Percentiles rank a stretch among this genome's conserved stretches.
These are phyloP conservation scores for Mya arenaria DNA, from an alignment of 1,140 invertebrate genomes.

Conservation along the genomic window DNA sequence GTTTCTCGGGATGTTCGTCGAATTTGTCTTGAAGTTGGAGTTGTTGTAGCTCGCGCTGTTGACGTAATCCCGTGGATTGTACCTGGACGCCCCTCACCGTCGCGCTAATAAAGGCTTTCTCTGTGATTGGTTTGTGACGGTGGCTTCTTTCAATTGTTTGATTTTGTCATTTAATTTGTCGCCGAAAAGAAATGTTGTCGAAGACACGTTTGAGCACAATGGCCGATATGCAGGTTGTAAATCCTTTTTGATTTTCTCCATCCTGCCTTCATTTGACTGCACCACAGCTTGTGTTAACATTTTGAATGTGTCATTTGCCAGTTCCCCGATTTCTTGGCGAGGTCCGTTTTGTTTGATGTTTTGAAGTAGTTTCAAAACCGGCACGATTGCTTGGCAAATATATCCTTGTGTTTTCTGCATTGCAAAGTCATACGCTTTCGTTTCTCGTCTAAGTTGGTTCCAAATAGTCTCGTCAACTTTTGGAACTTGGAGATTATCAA, in stretches of 20 bases:
- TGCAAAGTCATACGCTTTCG: not conserved
- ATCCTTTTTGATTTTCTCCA: slow-evolving; percentile 21
- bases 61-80: too few relatives aligned
- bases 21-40: too few relatives aligned
- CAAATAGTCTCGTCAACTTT: not conserved
- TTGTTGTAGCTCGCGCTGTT: too few relatives aligned
- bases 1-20: too few relatives aligned
- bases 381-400: not conserved
- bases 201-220: not conserved
- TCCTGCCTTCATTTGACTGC: not conserved
- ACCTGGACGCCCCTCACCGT: not conserved
- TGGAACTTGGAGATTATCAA: not conserved
- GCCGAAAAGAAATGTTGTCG: not conserved
- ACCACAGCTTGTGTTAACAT: slow-evolving; percentile 4
- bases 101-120: not conserved
- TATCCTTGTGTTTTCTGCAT: not conserved
- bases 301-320: not conserved
- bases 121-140: too few relatives aligned
- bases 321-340: not conserved
- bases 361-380: not conserved
- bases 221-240: not conserved
- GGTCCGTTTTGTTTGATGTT: not conserved
- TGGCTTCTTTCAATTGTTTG: slow-evolving; percentile 12
- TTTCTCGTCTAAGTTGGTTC: not conserved
- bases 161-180: not conserved